These are phyloP conservation scores for Pardosa pseudoannulata DNA, from an alignment of 2,888 invertebrate genomes.

Conservation along the genomic window DNA sequence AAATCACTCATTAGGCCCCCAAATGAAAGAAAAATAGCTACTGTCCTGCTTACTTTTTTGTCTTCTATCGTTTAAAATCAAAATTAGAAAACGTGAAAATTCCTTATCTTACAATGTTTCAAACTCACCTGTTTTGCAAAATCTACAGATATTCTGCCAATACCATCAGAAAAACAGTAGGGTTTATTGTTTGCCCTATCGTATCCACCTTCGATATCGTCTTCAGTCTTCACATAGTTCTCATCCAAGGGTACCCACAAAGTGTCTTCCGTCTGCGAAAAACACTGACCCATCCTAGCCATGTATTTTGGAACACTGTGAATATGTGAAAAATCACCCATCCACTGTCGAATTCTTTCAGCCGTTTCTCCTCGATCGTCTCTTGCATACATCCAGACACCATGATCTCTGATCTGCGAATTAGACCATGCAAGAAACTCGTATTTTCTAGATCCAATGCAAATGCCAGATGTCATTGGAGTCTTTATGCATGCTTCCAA, in stretches of 20 bases:
- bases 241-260: slow-evolving; percentile 44
- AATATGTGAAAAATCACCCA: slow-evolving; percentile 74
- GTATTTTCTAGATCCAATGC: slow-evolving; percentile 65
- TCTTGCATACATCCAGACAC: slow-evolving; percentile 74
- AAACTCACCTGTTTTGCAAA: slow-evolving; percentile 61
- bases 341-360: slow-evolving; percentile 69
- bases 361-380: slow-evolving; percentile 57
- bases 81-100: no score
- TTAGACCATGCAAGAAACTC: slow-evolving; percentile 74
- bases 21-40: no score
- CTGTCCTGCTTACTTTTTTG: no score
- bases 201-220: slow-evolving; percentile 53
- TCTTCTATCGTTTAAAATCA: no score
- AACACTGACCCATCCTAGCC: slow-evolving; percentile 74
- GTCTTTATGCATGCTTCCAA: slow-evolving; percentile 31
- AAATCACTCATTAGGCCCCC: no score
- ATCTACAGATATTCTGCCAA: slow-evolving; percentile 71
- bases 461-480: slow-evolving; percentile 54
- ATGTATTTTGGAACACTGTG: slow-evolving; percentile 74
- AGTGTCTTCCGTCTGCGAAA: slow-evolving; percentile 73
- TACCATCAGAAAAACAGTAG: slow-evolving; percentile 73
- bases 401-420: slow-evolving; percentile 74
- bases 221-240: slow-evolving; percentile 25
- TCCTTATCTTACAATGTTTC: no score
- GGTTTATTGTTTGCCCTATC: slow-evolving; percentile 24